Evolutionary conservation across 2,888 invertebrate species (phyloP), one percentile per base, ranked within the genome.

Genomic region (Apamea crenata): DNA sequence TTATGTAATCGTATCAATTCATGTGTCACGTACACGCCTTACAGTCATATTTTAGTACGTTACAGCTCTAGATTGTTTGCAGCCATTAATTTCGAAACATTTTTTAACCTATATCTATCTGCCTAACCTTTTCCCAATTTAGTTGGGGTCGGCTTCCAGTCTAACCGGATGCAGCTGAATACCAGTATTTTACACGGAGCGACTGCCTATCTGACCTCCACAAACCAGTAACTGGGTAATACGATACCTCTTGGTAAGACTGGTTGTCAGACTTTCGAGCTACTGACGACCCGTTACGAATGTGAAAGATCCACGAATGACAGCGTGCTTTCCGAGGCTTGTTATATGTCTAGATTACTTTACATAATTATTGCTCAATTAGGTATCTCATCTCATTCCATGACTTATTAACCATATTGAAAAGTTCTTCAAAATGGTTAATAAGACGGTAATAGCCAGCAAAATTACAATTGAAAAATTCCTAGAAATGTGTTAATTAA

Each of bases 1-100:
- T 87, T 80, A 80, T 87, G 40, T 74, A 82, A 78, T 83, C 75
- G 83, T 83, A 82, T 74, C 36, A 77, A 82, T 76, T 86, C 66
- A 72, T 72, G 80, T 80, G 40, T 3, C 56, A 18, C 10, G n/a
- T 40, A 14, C 71, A 72, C 80, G 79, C 85, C 40, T 67, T 32
- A 21, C 66, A 44, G n/a, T 21, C 25, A 72, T 59, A 59, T 61
- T 44, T 59, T 47, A 76, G 21, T 14, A 61, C 21, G 10, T n/a
- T 36, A 70, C 36, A 12, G 36, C 36, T 70, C 10, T 53, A 70
- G 1, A 18, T 25, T 53, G 16, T 53, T 25, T 32, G 14, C 25
- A 32, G 32, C 5, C 25, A 69, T 50, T 50, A 7, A 8, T 47
- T 69, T 32, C 5, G 8, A 50, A 69, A 50, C 12, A 29, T 32